Percentiles rank a stretch among this genome's conserved stretches.
Evolutionary conservation across 1,140 invertebrate genomes (phyloP).

Genomic region (Zaprionus inermis): DNA sequence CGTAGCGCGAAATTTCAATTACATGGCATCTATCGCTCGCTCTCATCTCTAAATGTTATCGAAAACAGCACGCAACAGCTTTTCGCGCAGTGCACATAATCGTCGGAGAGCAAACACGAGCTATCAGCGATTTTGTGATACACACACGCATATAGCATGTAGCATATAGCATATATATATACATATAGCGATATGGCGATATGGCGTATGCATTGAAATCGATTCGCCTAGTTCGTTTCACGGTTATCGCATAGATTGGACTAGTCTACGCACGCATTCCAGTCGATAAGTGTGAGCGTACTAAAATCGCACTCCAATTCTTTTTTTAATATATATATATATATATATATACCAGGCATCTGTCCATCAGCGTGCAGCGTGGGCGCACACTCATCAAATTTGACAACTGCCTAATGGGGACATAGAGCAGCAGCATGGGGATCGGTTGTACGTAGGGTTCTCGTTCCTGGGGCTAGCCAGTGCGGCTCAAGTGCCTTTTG

Average conservation of each 20-base stretch:
- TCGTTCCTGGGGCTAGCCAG: slow-evolving; percentile 17
- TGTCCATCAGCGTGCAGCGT: no score
- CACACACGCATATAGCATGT: not conserved
- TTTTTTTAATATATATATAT: not conserved
- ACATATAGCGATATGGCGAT: not conserved
- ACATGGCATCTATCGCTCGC: not conserved
- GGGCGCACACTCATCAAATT: not conserved
- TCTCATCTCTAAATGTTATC: not conserved
- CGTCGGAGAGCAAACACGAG: not conserved
- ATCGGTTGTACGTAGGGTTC: not conserved
- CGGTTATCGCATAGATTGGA: slow-evolving; percentile 2
- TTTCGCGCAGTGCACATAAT: not conserved
- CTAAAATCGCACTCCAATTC: not conserved
- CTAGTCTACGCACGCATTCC: not conserved
- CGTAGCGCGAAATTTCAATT: not conserved
- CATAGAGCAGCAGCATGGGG: not conserved
- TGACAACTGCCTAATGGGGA: not conserved
- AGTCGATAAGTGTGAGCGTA: not conserved
- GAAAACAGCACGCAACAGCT: not conserved
- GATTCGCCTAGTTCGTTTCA: not conserved
- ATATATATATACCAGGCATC: no score
- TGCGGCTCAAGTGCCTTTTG: slow-evolving; percentile 30
- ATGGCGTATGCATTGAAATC: not conserved
- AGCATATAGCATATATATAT: not conserved
- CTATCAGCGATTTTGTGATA: not conserved